Conservation (phyloP, 2,888 invertebrate species). For the Campoletis raptor region DNA sequence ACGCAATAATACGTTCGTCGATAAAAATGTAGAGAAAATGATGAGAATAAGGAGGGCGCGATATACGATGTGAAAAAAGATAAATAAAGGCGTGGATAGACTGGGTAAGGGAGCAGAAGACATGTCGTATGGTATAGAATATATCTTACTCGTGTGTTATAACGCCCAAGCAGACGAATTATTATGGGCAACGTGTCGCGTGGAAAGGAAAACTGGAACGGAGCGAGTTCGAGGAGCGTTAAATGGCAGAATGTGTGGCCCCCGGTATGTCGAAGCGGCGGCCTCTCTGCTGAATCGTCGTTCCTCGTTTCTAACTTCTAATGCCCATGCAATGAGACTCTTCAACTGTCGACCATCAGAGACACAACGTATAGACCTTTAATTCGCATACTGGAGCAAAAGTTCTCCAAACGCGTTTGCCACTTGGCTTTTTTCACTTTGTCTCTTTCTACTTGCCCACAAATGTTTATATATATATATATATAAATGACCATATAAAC, state of each 20-base stretch:
- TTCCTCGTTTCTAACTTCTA: conserved; percentile 54
- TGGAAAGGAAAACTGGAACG: conserved; percentile 70
- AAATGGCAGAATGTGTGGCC: conserved; percentile 61
- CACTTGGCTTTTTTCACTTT: neutral
- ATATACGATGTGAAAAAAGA: conserved; percentile 29
- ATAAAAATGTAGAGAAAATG: conserved; percentile 32
- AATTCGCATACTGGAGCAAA: conserved; percentile 31
- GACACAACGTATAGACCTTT: neutral
- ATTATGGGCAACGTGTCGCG: conserved; percentile 61
- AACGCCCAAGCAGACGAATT: conserved; percentile 47
- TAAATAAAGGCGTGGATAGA: conserved; percentile 12
- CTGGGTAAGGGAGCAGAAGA: conserved; percentile 23
- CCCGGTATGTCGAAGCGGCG: conserved; percentile 44
- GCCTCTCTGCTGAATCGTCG: conserved; percentile 54
- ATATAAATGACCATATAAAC: conserved; percentile 17
- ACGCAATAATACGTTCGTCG: neutral
- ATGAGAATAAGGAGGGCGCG: conserved; percentile 13
- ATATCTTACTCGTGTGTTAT: conserved; percentile 31
- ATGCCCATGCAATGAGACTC: conserved; percentile 31
- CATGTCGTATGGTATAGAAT: neutral
- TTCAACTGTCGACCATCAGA: neutral
- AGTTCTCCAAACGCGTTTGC: conserved; percentile 20
- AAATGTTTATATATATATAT: neutral
- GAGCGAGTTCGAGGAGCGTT: conserved; percentile 51
- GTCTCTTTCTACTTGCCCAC: neutral